Conservation (phyloP, 2,888 invertebrate species). For the Ophion ventricosus region DNA sequence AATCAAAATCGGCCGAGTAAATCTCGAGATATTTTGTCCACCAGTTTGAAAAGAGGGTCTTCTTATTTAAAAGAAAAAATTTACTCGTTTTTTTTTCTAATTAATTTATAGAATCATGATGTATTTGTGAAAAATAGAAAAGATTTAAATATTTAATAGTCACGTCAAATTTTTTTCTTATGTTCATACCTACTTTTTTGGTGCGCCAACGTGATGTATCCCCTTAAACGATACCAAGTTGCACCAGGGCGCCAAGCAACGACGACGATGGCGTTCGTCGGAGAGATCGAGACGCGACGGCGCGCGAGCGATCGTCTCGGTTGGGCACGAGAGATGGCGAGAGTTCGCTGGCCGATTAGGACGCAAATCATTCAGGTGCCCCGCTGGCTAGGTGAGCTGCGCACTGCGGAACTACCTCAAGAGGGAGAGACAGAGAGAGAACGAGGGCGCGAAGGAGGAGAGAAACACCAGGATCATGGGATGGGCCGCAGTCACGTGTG, state of each 20-base stretch:
- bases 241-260: slow-evolving; percentile 41
- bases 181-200: no score
- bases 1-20: no score
- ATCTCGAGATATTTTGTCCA: no score
- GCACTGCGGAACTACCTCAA: slow-evolving; percentile 31
- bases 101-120: no score
- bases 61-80: no score
- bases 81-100: no score
- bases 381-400: slow-evolving; percentile 72
- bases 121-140: no score
- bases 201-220: no score
- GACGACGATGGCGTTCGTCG: slow-evolving; percentile 43
- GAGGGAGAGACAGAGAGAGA: slow-evolving; percentile 2
- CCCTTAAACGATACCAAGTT: slow-evolving; percentile 36
- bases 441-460: slow-evolving; percentile 33
- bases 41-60: no score
- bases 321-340: slow-evolving; percentile 35
- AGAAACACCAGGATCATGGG: slow-evolving; percentile 68
- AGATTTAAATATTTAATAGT: no score
- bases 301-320: slow-evolving; percentile 38
- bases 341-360: slow-evolving; percentile 79
- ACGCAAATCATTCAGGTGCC: slow-evolving; percentile 79
- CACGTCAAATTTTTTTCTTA: no score
- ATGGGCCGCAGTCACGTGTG: slow-evolving; percentile 82
- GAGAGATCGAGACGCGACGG: slow-evolving; percentile 51